These are phyloP conservation scores for Mesorhabditis spiculigera DNA, from an alignment of 2,888 invertebrate species.

Conservation along the genomic window DNA sequence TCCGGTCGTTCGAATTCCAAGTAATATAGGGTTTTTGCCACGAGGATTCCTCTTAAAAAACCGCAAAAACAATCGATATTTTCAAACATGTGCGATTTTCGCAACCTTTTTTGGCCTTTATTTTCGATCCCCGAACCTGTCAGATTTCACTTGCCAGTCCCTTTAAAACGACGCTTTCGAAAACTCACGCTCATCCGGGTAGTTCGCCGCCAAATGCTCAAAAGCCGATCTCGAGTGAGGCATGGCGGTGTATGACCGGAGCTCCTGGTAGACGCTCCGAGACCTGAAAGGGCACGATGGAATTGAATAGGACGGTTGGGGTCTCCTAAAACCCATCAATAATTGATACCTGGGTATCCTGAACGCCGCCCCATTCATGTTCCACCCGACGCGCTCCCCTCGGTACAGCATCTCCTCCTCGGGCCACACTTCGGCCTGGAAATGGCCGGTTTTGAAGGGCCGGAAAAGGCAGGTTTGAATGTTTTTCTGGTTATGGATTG, in stretches of 20 bases:
- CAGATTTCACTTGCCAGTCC: too few species aligned
- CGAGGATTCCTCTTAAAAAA: too few species aligned
- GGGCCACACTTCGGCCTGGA: background rate
- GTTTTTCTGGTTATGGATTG: too few species aligned
- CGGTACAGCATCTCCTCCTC: slow-evolving; percentile 4
- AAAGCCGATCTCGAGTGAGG: background rate
- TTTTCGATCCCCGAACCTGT: too few species aligned
- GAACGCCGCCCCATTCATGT: background rate
- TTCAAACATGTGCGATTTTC: too few species aligned
- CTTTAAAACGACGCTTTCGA: background rate
- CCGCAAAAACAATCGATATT: too few species aligned
- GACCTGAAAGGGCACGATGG: background rate
- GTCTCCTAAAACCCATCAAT: too few species aligned
- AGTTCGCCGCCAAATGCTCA: background rate
- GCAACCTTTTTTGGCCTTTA: too few species aligned
- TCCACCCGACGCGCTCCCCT: background rate
- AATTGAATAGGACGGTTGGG: background rate
- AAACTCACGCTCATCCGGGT: background rate
- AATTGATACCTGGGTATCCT: background rate
- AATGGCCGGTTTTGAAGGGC: too few species aligned
- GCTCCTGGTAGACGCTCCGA: slow-evolving; percentile 5
- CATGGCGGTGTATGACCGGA: background rate
- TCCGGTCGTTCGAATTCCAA: too few species aligned
- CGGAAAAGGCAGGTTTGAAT: too few species aligned
- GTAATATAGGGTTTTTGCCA: too few species aligned